These are phyloP conservation scores for Squalus acanthias DNA, from an alignment of 2,797 vertebrate genomes.

Conservation along the genomic window DNA sequence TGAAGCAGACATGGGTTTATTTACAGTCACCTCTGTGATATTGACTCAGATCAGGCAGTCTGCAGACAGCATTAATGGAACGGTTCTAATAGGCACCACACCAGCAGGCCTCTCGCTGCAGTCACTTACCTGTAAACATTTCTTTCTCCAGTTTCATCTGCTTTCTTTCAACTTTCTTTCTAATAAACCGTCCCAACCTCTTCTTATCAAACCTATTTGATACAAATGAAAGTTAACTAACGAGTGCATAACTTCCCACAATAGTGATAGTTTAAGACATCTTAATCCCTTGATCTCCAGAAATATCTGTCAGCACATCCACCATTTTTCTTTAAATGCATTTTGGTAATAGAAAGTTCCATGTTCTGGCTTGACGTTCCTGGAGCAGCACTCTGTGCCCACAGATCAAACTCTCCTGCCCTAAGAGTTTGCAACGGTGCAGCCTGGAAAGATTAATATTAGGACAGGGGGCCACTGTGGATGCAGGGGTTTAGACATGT, in stretches of 20 bases:
- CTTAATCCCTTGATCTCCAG: background rate
- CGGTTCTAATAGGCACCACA: background rate
- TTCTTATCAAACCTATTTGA: slow-evolving; percentile 63
- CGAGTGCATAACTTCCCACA: background rate
- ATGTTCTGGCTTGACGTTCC: background rate
- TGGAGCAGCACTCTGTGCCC: background rate
- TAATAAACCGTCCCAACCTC: slow-evolving; percentile 59
- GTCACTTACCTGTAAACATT: slow-evolving; percentile 65
- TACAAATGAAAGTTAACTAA: slow-evolving; percentile 28
- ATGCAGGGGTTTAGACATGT: background rate
- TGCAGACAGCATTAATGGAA: background rate
- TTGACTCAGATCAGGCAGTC: background rate
- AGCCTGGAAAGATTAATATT: background rate
- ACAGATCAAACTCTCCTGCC: background rate
- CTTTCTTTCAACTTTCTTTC: slow-evolving; percentile 63
- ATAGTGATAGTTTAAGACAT: background rate
- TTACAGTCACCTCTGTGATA: background rate
- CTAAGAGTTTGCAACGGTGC: background rate
- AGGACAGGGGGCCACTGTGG: background rate
- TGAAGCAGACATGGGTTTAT: background rate
- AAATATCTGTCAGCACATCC: background rate
- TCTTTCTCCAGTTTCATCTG: slow-evolving; percentile 65
- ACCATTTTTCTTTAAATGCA: background rate
- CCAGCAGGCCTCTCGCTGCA: background rate
- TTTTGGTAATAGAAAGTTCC: background rate